Evolutionary conservation across 2,113 vertebrate genomes (phyloP).

Genomic region (Burhinus bistriatus): DNA sequence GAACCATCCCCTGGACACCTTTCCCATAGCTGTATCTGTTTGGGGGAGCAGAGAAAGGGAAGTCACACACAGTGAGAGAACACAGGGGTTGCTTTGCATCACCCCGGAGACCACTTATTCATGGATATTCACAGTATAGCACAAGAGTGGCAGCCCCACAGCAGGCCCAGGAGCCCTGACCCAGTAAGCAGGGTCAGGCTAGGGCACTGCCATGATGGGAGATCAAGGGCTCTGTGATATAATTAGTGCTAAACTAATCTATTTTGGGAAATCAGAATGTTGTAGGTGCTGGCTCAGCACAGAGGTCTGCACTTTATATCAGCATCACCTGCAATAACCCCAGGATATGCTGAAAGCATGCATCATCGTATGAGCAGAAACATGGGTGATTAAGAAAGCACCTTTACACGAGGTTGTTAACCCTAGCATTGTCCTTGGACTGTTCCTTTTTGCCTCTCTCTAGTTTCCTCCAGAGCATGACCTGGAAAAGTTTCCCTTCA

Average conservation of each 20-base stretch:
- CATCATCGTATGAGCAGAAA: not conserved
- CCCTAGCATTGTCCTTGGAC: not conserved
- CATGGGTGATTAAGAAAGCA: not conserved
- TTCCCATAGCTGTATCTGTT: slow-evolving; percentile 58
- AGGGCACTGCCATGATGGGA: not conserved
- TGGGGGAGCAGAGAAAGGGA: not conserved
- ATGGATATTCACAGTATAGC: accelerated
- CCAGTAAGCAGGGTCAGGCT: not conserved
- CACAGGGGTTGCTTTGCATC: not conserved
- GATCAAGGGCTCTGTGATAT: not conserved
- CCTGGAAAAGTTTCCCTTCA: not conserved
- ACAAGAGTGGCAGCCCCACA: not conserved
- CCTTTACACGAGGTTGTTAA: not conserved
- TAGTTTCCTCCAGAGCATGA: not conserved
- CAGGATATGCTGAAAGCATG: not conserved
- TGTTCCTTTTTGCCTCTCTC: not conserved
- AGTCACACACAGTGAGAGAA: not conserved
- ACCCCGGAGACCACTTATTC: not conserved
- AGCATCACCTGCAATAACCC: not conserved
- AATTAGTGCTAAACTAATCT: not conserved
- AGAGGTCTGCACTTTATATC: not conserved
- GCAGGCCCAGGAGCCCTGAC: not conserved
- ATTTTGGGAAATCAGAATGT: not conserved
- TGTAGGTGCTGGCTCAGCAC: not conserved
- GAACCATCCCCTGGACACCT: not conserved